Percentiles rank a stretch among this genome's conserved stretches.
phyloP scores from a whole-genome alignment of 2,888 invertebrate genomes.

The Cataglyphis altisquamis region DNA sequence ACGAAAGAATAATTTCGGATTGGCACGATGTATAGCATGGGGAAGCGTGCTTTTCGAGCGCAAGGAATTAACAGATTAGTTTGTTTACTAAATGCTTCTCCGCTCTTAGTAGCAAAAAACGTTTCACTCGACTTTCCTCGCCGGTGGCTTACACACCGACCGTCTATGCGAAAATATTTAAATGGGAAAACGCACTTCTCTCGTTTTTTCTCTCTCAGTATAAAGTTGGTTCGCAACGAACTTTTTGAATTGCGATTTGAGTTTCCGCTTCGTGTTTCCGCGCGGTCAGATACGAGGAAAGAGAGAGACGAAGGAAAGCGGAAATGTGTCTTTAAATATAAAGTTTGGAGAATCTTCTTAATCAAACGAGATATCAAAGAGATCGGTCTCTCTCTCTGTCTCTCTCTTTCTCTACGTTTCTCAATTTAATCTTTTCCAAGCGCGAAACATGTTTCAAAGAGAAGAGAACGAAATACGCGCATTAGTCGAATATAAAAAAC shows the following conservation, averaged over 20 bases:
- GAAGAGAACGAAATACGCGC: constrained; percentile 3
- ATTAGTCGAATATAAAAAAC: not conserved
- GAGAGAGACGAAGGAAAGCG: not conserved
- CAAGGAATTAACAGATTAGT: constrained; percentile 45
- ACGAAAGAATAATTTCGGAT: constrained; percentile 37
- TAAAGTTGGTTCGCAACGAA: constrained; percentile 32
- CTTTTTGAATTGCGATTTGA: constrained; percentile 39
- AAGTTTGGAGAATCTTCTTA: constrained; percentile 23
- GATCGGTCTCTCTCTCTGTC: constrained; percentile 9
- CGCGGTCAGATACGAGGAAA: not conserved
- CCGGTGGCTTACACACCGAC: not conserved
- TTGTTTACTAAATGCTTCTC: constrained; percentile 42
- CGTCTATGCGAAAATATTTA: constrained; percentile 15
- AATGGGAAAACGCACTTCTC: constrained; percentile 21
- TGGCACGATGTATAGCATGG: constrained; percentile 12
- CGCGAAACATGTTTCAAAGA: constrained; percentile 43
- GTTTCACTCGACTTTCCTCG: constrained; percentile 26
- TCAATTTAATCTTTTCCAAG: constrained; percentile 1
- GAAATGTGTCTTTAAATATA: constrained; percentile 44
- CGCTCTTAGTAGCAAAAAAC: constrained; percentile 25
- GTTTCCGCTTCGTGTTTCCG: constrained; percentile 23
- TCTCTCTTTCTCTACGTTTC: not conserved
- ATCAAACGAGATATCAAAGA: constrained; percentile 50
- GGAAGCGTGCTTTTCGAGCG: not conserved
- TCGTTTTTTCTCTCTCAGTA: not conserved